Conservation (phyloP, 2,113 vertebrate genomes). For the Rhegmatorhina hoffmannsi region DNA sequence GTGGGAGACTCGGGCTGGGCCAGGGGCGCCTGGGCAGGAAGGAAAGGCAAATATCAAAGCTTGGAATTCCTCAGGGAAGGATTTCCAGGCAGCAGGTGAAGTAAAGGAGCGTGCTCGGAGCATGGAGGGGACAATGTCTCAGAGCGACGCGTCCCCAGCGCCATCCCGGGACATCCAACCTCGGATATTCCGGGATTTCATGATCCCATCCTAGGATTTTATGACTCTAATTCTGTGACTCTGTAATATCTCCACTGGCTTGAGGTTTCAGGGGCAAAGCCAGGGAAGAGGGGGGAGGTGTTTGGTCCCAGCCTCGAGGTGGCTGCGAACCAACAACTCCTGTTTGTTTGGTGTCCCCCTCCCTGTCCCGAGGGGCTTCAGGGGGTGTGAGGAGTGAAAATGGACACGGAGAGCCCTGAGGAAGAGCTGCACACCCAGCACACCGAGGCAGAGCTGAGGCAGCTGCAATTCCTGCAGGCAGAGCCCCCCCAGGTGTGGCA, state of each 20-base stretch:
- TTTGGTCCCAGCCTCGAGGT: not conserved
- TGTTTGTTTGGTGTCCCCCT: fast-evolving
- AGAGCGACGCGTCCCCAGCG: fast-evolving
- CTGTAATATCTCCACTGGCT: not conserved
- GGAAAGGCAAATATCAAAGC: not conserved
- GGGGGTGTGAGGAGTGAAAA: not conserved
- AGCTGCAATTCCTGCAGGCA: not conserved
- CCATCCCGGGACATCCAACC: not conserved
- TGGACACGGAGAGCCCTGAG: fast-evolving
- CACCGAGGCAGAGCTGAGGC: fast-evolving
- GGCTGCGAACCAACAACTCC: not conserved
- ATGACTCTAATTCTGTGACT: not conserved
- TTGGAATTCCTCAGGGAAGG: fast-evolving
- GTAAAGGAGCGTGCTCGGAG: not conserved
- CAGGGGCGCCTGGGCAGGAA: conserved; percentile 82
- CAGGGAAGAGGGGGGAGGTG: not conserved
- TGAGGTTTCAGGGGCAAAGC: not conserved
- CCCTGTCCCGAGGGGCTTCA: not conserved
- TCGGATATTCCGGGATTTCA: not conserved
- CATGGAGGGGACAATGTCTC: fast-evolving
- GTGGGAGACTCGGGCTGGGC: conserved; percentile 96
- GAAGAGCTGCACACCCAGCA: fast-evolving
- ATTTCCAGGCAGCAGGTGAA: not conserved
- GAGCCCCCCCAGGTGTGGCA: not conserved
- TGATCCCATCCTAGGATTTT: not conserved